These are phyloP conservation scores for Mormyrus hasselquistii DNA, from an alignment of 2,797 vertebrate species.

Conservation along the genomic window DNA sequence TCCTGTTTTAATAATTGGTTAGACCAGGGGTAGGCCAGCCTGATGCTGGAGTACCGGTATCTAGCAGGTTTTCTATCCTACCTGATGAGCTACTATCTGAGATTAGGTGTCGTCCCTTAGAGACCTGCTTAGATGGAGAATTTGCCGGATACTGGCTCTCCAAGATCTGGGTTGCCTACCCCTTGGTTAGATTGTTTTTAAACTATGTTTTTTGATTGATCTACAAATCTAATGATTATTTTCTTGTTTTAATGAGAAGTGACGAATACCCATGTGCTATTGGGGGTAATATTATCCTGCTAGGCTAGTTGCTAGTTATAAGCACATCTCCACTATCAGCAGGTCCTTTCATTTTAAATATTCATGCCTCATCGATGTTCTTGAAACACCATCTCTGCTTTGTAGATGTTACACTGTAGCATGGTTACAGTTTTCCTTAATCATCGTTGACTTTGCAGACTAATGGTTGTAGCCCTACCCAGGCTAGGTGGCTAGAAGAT, in stretches of 20 bases:
- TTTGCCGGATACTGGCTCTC: background rate
- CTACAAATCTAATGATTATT: background rate
- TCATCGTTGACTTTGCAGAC: background rate
- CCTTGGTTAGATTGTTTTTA: background rate
- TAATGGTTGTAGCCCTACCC: background rate
- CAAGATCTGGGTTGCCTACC: background rate
- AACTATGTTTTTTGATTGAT: background rate
- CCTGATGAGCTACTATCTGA: background rate
- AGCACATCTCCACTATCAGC: background rate
- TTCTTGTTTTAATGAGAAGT: background rate
- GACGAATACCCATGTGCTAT: background rate
- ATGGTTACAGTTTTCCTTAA: background rate
- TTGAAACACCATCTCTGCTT: background rate
- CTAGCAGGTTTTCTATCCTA: background rate
- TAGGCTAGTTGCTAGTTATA: background rate
- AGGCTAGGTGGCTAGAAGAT: background rate
- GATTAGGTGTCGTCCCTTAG: background rate
- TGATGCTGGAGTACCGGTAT: background rate
- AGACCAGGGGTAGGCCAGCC: background rate
- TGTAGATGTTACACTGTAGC: background rate
- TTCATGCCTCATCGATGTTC: background rate
- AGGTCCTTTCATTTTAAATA: background rate
- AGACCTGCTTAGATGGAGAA: background rate
- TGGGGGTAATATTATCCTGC: background rate
- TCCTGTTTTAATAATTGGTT: background rate